Conservation (phyloP, 2,797 vertebrate species). For the Glossophaga mutica region DNA sequence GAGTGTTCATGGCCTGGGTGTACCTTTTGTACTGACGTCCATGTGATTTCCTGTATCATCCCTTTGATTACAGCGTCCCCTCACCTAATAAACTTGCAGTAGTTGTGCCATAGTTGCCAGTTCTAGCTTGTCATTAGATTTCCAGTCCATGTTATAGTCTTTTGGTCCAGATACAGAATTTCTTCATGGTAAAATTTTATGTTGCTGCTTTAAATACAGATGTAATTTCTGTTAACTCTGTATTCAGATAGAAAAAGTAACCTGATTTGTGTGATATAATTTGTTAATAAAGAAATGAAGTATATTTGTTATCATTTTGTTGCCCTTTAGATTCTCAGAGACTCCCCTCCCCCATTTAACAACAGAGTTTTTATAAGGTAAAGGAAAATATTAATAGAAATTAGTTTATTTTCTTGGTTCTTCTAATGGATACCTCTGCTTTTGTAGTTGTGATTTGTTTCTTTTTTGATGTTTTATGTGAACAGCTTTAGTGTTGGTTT, state of each 20-base stretch:
- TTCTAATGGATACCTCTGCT: neutral
- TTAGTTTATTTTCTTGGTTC: neutral
- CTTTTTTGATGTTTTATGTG: conserved; percentile 12
- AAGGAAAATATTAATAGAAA: neutral
- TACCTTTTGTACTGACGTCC: neutral
- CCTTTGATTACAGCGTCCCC: neutral
- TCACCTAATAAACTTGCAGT: neutral
- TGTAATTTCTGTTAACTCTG: conserved; percentile 64
- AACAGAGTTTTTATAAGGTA: conserved; percentile 33
- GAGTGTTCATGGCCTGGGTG: neutral
- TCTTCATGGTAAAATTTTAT: conserved; percentile 12
- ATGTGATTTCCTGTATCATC: neutral
- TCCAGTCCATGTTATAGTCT: conserved; percentile 21
- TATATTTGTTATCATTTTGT: conserved; percentile 58
- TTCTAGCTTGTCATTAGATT: conserved; percentile 28
- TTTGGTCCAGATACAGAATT: conserved; percentile 36
- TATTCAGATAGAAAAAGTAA: conserved; percentile 68
- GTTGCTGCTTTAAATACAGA: conserved; percentile 35
- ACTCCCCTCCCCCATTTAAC: conserved; percentile 18
- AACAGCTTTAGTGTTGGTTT: conserved; percentile 39
- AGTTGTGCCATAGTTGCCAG: neutral
- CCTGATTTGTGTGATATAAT: conserved; percentile 64
- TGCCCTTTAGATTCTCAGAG: conserved; percentile 54
- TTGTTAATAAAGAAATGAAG: conserved; percentile 75
- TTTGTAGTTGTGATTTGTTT: conserved; percentile 30